Base-by-base conservation (phyloP, 1,140 invertebrate species). In the Myzus persicae region DNA sequence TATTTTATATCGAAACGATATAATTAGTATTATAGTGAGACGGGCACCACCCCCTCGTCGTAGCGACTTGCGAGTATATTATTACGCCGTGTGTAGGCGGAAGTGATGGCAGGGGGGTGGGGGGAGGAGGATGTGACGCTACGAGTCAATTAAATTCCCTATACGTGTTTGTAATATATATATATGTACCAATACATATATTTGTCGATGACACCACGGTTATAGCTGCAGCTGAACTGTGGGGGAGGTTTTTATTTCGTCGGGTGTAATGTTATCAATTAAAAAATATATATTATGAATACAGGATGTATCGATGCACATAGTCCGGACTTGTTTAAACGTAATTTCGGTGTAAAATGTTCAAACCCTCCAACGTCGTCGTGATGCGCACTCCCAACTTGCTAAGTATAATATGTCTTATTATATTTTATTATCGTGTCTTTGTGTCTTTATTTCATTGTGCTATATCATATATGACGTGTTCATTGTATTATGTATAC, bases 101-200 rank as follows among this genome's bases (percentile, higher is more conserved):
- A 38, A 38, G 36, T 67, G 59, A 67, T 67, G 4, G 36, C 42
- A 8, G 42, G 7, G 1, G 42, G 36, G n/a, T 67, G 4, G 36
- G 7, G 7, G 42, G 7, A 9, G 42, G 36, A 36, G 76, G 81
- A 20, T 38, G 81, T 82, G 8, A 24, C 38, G 20, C 22, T 22
- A 82, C 81, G 38, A 82, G 20, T 38, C 81, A 82, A 82, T 82
- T 82, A 82, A 82, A 82, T 82, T 38, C 24, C 81, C 59, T 67
- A n/a, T n/a, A 14, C 59, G 31, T 11, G 31, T 67, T 67, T 31
- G 26, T 67, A 67, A 67, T n/a, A 67, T 67, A 67, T 67, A 67
- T 67, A 59, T 59, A 59, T 31, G 31, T 31, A 18, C 14, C 11
- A 18, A 46, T 46, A 59, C 3, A 54, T 54, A 54, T 54, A 54